Evolutionary conservation across 2,797 vertebrate species (phyloP).

Genomic region (Florisuga fusca): DNA sequence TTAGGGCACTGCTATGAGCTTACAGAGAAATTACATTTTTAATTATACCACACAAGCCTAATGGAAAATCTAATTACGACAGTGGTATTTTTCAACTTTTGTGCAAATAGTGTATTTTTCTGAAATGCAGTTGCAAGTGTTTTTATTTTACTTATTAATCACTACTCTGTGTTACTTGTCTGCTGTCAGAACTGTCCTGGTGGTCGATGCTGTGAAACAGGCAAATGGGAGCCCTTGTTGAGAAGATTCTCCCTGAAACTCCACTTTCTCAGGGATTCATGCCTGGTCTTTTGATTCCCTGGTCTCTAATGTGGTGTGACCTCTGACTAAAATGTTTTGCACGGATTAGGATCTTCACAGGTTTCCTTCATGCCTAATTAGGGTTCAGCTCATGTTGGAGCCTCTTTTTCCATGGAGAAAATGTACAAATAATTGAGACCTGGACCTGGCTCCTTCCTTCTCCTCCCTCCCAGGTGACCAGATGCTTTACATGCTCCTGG

Average conservation of each 20-base stretch:
- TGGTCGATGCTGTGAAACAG: not conserved
- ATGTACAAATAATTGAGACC: not conserved
- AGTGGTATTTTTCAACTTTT: constrained; percentile 60
- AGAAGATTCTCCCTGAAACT: not conserved
- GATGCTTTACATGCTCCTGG: not conserved
- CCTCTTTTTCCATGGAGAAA: not conserved
- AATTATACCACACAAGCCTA: constrained; percentile 77
- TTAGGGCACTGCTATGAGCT: constrained; percentile 58
- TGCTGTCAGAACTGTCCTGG: not conserved
- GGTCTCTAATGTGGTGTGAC: not conserved
- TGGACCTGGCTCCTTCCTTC: not conserved
- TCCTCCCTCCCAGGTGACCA: not conserved
- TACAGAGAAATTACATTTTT: constrained; percentile 78
- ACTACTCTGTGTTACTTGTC: constrained; percentile 6
- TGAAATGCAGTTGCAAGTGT: not conserved
- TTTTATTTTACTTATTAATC: constrained; percentile 31
- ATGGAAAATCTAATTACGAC: constrained; percentile 80
- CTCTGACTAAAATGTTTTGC: not conserved
- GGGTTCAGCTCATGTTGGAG: not conserved
- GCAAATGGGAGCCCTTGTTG: not conserved
- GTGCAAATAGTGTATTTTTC: not conserved
- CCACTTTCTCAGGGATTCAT: not conserved
- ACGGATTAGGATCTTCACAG: not conserved
- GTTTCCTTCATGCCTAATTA: not conserved
- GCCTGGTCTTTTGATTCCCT: not conserved